Evolutionary conservation across 2,113 vertebrate genomes (phyloP).

Genomic region (Trinectes maculatus): DNA sequence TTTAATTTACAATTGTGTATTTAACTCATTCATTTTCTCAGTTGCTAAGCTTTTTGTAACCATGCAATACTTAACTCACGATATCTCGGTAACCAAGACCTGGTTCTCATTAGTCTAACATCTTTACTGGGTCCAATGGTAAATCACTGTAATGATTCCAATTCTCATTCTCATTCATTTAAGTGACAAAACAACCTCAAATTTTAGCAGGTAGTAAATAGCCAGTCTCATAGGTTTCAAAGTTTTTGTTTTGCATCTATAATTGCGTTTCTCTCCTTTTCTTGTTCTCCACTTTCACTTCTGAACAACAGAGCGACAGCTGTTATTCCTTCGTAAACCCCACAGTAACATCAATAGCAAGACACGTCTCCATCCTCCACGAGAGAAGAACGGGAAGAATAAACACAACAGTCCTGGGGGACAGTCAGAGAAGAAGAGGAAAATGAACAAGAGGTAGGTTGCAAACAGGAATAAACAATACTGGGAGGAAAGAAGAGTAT

Average conservation of each 20-base stretch:
- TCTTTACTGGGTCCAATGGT: no score
- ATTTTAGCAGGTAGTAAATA: neutral
- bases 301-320: conserved; percentile 56
- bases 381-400: conserved; percentile 70
- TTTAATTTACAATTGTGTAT: no score
- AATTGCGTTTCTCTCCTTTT: neutral
- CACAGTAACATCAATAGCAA: conserved; percentile 45
- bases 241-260: conserved; percentile 1
- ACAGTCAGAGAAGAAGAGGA: conserved; percentile 5
- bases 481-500: neutral
- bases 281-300: conserved; percentile 50
- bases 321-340: conserved; percentile 62
- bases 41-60: no score
- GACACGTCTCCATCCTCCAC: conserved; percentile 59
- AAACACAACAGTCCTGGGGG: conserved; percentile 60
- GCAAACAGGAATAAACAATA: conserved; percentile 9
- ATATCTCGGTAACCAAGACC: no score
- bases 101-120: no score
- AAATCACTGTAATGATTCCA: no score
- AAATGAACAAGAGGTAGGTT: neutral
- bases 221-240: neutral
- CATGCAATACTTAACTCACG: no score
- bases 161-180: no score
- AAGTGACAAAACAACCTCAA: no score
- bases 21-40: no score